Percentiles rank a stretch among this genome's conserved stretches.
These are phyloP conservation scores for Adela reaumurella DNA, from an alignment of 2,888 invertebrate genomes.

Conservation along the genomic window DNA sequence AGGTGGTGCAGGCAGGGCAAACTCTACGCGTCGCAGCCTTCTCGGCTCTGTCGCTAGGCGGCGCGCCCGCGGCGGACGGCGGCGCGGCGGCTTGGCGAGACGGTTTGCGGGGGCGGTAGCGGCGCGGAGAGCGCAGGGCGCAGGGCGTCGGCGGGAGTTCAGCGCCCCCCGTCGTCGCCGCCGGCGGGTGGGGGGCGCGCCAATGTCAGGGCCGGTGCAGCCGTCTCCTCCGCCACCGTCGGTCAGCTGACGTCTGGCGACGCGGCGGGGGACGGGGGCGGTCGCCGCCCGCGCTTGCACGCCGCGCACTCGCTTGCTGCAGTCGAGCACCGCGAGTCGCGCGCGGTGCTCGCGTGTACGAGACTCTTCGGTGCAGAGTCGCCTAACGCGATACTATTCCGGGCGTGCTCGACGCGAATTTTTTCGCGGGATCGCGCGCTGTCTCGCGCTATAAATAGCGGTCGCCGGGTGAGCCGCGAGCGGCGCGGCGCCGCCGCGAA, in stretches of 20 bases:
- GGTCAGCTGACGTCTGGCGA: conserved; percentile 55
- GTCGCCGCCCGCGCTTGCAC: conserved; percentile 16
- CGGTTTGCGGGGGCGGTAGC: conserved; percentile 12
- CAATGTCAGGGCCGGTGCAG: conserved; percentile 58
- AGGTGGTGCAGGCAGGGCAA: not conserved
- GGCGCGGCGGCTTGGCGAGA: conserved; percentile 10
- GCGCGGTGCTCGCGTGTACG: conserved; percentile 33
- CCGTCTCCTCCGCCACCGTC: conserved; percentile 13
- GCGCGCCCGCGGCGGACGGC: not conserved
- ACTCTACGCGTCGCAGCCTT: not conserved
- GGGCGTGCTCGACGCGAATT: not conserved
- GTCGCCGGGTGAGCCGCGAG: conserved; percentile 25
- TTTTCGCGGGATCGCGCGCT: too few species aligned
- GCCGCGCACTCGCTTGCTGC: conserved; percentile 25
- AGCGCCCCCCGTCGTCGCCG: conserved; percentile 31
- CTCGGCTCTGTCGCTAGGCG: not conserved
- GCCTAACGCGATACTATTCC: conserved; percentile 2
- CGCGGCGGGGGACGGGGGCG: conserved; percentile 40
- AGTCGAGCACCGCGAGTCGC: conserved; percentile 38
- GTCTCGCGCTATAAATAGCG: conserved; percentile 48
- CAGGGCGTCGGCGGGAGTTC: conserved; percentile 23
- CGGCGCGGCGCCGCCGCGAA: conserved; percentile 3
- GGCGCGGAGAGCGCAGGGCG: conserved; percentile 8
- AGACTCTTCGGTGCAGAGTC: conserved; percentile 3
- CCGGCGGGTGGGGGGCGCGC: conserved; percentile 24